phyloP scores from a whole-genome alignment of 2,797 vertebrate species.

The Labeo calbasu region DNA sequence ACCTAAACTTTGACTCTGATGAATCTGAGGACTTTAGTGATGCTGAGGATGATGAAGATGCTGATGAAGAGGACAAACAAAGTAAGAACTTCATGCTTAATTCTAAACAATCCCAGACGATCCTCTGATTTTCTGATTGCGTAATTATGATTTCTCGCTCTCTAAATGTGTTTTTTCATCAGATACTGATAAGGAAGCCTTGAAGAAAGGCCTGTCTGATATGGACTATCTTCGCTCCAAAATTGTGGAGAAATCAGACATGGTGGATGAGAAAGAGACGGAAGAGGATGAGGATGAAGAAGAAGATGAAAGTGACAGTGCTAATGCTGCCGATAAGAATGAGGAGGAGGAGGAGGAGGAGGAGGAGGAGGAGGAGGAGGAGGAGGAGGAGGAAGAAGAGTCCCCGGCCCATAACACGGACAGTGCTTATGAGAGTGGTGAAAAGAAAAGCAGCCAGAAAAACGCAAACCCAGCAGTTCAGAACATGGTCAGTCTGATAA shows the following conservation, averaged over 20 bases:
- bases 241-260: constrained; percentile 76
- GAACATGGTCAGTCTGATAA: constrained; percentile 50
- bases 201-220: constrained; percentile 84
- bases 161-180: constrained; percentile 34
- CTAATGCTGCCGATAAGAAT: constrained; percentile 55
- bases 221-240: constrained; percentile 97
- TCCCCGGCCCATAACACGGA: constrained; percentile 63
- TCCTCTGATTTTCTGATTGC: not conserved
- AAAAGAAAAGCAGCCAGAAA: constrained; percentile 59
- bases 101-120: not conserved
- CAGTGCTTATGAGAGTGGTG: constrained; percentile 72
- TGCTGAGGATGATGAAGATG: constrained; percentile 59
- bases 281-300: constrained; percentile 60
- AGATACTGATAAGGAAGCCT: constrained; percentile 72
- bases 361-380: constrained; percentile 56
- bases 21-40: constrained; percentile 77
- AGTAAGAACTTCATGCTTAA: constrained; percentile 59
- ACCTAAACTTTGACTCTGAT: constrained; percentile 96
- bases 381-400: constrained; percentile 47
- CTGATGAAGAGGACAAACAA: constrained; percentile 45
- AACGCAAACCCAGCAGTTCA: constrained; percentile 48
- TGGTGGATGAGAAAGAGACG: constrained; percentile 54
- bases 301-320: constrained; percentile 39
- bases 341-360: constrained; percentile 45
- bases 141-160: not conserved